Evolutionary conservation across 2,113 vertebrate genomes (phyloP), one percentile per base, ranked within the genome.

Genomic region (Boleophthalmus pectinirostris): DNA sequence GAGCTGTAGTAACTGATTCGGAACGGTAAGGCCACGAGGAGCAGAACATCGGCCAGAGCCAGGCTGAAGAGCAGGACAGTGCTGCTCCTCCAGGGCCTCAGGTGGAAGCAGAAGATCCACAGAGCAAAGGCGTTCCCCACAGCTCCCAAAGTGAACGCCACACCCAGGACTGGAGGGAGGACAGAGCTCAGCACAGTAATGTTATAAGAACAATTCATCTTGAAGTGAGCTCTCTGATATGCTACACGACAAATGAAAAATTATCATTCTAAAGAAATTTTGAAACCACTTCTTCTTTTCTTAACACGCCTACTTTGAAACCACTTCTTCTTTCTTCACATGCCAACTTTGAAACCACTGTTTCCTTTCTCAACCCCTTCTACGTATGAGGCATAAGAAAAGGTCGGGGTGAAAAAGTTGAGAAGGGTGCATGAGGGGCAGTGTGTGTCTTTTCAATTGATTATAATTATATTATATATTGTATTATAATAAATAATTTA

Each of bases 11-110:
- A 89, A 71, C 21, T 43, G 13, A 82, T 73, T 0, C 89, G 85
- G 74, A 94, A 87, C 0, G 90, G 88, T 75, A 93, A 77, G 46
- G 65, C 88, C 68, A 73, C 0, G 1, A 56, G 86, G 73, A 90
- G 79, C 56, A 93, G 78, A 38, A 86, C 88, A 29, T 89, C 91
- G 0, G 91, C 43, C 0, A 87, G 5, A 2, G 77, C 83, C 84
- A 92, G 79, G 74, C 88, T 86, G 77, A 93, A 81, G 71, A 94
- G 87, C 8, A 88, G 74, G 45, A 87, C 73, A 0, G 82, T 80
- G 43, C 90, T 87, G 14, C 80, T 87, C 72, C 92, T 93, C 90
- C 91, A 94, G 15, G 83, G 88, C 79, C 79, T 90, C 78, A 92
- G 43, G 43, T 74, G 76, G 79, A 86, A 88, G 73, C 73, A 83